Evolutionary conservation across 2,113 vertebrate genomes (phyloP).

Genomic region (Sceloporus tristichus): DNA sequence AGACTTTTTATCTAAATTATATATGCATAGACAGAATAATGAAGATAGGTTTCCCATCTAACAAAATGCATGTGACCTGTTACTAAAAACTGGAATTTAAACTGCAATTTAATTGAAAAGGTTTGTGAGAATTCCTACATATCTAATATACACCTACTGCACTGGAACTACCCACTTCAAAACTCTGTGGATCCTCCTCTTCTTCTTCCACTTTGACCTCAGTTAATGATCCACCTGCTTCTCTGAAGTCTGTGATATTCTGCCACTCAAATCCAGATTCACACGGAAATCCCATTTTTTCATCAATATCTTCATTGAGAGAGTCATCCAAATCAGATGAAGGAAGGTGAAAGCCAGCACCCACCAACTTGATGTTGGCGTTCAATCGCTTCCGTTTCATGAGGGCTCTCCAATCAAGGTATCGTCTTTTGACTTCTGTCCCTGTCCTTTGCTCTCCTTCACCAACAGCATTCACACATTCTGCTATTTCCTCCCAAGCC

Average conservation of each 20-base stretch:
- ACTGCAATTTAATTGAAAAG: slow-evolving; percentile 17
- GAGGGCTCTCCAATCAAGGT: slow-evolving; percentile 92
- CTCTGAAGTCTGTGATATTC: slow-evolving; percentile 86
- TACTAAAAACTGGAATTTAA: background rate
- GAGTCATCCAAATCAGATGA: slow-evolving; percentile 88
- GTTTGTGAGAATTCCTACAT: slow-evolving; percentile 5
- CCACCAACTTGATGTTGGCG: slow-evolving; percentile 86
- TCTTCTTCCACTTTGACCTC: slow-evolving; percentile 92
- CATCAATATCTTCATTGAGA: slow-evolving; percentile 87
- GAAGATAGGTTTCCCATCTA: background rate
- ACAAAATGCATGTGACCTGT: background rate
- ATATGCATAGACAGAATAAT: background rate
- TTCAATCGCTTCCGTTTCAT: slow-evolving; percentile 93
- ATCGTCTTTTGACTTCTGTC: slow-evolving; percentile 91
- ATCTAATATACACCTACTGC: background rate
- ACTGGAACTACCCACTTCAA: slow-evolving; percentile 77
- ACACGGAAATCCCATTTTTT: slow-evolving; percentile 88
- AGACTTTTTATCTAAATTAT: background rate
- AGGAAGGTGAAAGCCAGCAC: slow-evolving; percentile 87
- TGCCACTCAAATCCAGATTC: slow-evolving; percentile 91
- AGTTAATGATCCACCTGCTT: slow-evolving; percentile 82
- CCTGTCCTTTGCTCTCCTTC: slow-evolving; percentile 93
- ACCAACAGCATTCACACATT: slow-evolving; percentile 91
- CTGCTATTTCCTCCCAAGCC: slow-evolving; percentile 95
- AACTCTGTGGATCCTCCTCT: slow-evolving; percentile 84